Evolutionary conservation across 2,113 vertebrate species (phyloP).

Genomic region (Cranoglanis bouderius): DNA sequence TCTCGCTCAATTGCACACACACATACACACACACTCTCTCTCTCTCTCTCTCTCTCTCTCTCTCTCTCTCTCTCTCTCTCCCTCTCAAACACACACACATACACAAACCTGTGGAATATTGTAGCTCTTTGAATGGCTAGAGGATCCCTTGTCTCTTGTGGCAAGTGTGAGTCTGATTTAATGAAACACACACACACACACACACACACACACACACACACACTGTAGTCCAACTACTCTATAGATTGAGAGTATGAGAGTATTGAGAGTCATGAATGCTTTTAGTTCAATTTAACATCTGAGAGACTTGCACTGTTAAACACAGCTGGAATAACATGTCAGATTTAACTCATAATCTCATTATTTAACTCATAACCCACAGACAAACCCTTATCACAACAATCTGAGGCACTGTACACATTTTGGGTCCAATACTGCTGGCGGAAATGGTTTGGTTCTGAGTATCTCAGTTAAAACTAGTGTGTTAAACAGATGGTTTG

Average conservation of each 20-base stretch:
- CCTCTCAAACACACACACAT: slow-evolving; percentile 36
- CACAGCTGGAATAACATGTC: slow-evolving; percentile 31
- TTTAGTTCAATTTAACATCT: slow-evolving; percentile 17
- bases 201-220: slow-evolving; percentile 71
- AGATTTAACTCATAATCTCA: neutral
- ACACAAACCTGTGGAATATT: slow-evolving; percentile 85
- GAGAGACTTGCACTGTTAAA: slow-evolving; percentile 82
- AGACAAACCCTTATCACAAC: slow-evolving; percentile 4
- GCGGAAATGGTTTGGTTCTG: neutral
- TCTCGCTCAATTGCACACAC: slow-evolving; percentile 7
- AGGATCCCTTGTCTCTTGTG: slow-evolving; percentile 78
- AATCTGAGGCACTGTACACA: slow-evolving; percentile 44
- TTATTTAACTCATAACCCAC: neutral
- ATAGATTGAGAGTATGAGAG: neutral
- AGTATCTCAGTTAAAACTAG: neutral
- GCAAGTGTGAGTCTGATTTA: slow-evolving; percentile 82
- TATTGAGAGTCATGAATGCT: slow-evolving; percentile 9
- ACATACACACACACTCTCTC: slow-evolving; percentile 37
- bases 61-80: slow-evolving; percentile 12
- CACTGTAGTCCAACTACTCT: slow-evolving; percentile 62
- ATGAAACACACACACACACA: slow-evolving; percentile 86
- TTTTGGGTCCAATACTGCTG: neutral
- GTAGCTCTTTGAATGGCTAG: slow-evolving; percentile 85
- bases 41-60: slow-evolving; percentile 38
- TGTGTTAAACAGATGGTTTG: neutral